Evolutionary conservation across 2,113 vertebrate genomes (phyloP).

Genomic region (Fulica atra): DNA sequence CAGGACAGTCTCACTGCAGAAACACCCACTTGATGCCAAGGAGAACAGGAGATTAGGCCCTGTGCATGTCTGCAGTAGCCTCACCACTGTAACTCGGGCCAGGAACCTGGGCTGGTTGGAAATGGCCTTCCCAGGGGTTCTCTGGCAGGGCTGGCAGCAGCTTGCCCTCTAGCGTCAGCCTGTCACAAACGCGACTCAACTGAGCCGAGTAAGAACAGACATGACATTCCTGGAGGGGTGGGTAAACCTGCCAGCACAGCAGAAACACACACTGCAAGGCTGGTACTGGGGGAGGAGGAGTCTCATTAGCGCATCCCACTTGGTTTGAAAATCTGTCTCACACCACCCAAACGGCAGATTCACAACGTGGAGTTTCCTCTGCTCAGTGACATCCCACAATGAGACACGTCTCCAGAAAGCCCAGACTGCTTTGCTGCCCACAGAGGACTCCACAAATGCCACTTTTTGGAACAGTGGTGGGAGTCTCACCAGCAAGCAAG

Average conservation of each 20-base stretch:
- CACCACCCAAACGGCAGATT: not conserved
- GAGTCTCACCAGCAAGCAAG: not conserved
- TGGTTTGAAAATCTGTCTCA: not conserved
- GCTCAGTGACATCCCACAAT: not conserved
- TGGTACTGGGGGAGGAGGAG: no score
- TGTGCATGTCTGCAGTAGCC: not conserved
- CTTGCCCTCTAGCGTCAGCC: not conserved
- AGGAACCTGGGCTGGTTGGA: not conserved
- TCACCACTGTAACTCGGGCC: not conserved
- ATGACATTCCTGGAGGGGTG: not conserved
- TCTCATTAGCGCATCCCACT: not conserved
- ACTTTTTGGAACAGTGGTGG: rapidly evolving
- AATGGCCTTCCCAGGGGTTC: not conserved
- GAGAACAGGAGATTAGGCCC: not conserved
- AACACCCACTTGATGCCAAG: not conserved
- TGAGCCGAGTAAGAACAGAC: not conserved
- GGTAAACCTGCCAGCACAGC: not conserved
- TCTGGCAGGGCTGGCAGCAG: not conserved
- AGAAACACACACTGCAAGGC: not conserved
- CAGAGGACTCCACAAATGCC: not conserved
- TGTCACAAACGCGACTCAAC: not conserved
- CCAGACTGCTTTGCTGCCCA: not conserved
- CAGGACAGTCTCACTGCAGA: not conserved
- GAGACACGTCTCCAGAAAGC: not conserved
- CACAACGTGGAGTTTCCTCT: rapidly evolving